phyloP scores from a whole-genome alignment of 2,113 vertebrate species.

The Aegithalos caudatus region DNA sequence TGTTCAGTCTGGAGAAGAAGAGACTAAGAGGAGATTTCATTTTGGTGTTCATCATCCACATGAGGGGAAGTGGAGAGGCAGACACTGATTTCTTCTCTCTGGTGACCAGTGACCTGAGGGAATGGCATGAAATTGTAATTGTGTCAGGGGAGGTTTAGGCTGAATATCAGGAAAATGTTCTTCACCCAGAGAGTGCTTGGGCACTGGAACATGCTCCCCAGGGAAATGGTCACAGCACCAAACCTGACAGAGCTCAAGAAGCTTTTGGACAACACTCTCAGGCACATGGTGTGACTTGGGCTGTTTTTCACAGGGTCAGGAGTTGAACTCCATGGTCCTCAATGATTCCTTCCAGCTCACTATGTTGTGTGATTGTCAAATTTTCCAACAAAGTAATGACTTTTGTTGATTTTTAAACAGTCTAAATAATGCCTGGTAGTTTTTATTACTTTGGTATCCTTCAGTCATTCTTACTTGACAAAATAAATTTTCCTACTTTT shows the following conservation, averaged over 20 bases:
- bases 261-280: not conserved
- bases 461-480: not conserved
- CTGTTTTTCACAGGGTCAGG: not conserved
- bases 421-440: not conserved
- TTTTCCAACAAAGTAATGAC: not conserved
- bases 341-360: not conserved
- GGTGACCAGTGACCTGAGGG: not conserved
- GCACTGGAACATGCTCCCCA: not conserved
- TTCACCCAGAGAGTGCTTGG: not conserved
- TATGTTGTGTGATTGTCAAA: not conserved
- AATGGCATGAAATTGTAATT: not conserved
- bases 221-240: not conserved
- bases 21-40: not conserved
- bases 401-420: not conserved
- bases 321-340: not conserved
- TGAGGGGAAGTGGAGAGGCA: fast-evolving
- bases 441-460: not conserved
- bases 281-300: too few relatives aligned
- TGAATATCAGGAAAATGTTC: fast-evolving
- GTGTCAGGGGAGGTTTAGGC: not conserved
- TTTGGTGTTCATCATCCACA: not conserved
- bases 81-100: not conserved
- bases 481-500: not conserved
- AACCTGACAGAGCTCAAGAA: not conserved
- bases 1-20: not conserved